Conservation (phyloP, 2,888 invertebrate species). For the Ethmia dodecea region DNA sequence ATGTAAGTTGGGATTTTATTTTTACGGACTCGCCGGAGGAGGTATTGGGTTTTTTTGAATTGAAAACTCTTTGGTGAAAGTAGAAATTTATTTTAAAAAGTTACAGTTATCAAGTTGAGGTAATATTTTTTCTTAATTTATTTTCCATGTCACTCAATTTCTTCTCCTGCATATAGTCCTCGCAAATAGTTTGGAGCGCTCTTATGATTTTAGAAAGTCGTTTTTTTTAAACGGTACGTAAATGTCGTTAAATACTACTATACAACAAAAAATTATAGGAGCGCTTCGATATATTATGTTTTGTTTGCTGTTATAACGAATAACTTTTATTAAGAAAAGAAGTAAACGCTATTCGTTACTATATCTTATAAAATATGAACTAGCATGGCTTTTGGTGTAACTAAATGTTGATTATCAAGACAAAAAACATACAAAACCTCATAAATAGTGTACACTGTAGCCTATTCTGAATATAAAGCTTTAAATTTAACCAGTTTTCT, state of each 20-base stretch:
- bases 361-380: slow-evolving; percentile 8
- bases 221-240: too few species aligned
- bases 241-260: too few species aligned
- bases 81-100: too few species aligned
- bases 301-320: slow-evolving; percentile 14
- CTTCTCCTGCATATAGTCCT: too few species aligned
- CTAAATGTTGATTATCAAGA: slow-evolving; percentile 3
- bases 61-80: too few species aligned
- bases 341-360: slow-evolving; percentile 4
- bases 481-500: slow-evolving; percentile 1
- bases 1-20: slow-evolving; percentile 45
- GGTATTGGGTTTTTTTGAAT: too few species aligned
- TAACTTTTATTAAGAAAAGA: slow-evolving; percentile 3
- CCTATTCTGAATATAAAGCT: background rate
- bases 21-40: background rate
- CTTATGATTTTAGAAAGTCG: too few species aligned
- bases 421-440: slow-evolving; percentile 6
- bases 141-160: too few species aligned
- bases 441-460: background rate
- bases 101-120: too few species aligned
- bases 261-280: too few species aligned
- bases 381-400: slow-evolving; percentile 44
- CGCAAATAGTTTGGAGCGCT: too few species aligned
- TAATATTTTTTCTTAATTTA: too few species aligned
- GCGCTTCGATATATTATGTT: slow-evolving; percentile 8